Conservation (phyloP, 2,888 invertebrate genomes). For the Ariolimax columbianus region DNA sequence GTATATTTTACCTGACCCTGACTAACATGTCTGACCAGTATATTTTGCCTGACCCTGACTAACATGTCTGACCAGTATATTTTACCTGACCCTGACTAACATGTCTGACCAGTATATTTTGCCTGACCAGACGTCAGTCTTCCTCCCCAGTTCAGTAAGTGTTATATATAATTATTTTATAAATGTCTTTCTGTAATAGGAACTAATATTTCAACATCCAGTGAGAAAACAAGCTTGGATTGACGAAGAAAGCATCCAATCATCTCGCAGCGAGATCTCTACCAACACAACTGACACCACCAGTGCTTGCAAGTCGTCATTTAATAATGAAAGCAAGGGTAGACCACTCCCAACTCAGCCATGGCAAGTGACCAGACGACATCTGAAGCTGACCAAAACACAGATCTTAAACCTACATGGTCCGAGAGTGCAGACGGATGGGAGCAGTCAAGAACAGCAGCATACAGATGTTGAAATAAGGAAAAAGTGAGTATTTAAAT, state of each 20-base stretch:
- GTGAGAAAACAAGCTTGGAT: slow-evolving; percentile 40
- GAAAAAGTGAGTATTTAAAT: slow-evolving; percentile 37
- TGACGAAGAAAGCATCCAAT: slow-evolving; percentile 25
- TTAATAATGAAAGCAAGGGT: slow-evolving; percentile 5
- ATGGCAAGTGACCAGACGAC: slow-evolving; percentile 71
- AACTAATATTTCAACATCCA: slow-evolving; percentile 28
- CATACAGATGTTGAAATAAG: slow-evolving; percentile 59
- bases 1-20: no score
- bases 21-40: no score
- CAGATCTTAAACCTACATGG: slow-evolving; percentile 63
- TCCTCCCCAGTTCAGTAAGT: no score
- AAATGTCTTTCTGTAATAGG: neutral
- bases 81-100: no score
- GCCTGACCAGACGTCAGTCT: no score
- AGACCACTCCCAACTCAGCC: slow-evolving; percentile 64
- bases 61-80: no score
- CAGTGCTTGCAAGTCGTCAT: slow-evolving; percentile 35
- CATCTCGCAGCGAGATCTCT: slow-evolving; percentile 17
- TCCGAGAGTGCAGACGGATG: neutral
- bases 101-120: no score
- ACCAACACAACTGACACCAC: slow-evolving; percentile 33
- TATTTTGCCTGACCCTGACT: no score
- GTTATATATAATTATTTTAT: neutral
- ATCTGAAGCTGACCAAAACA: slow-evolving; percentile 65
- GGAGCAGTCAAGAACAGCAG: slow-evolving; percentile 34